Percentiles rank a stretch among this genome's conserved stretches.
phyloP scores from a whole-genome alignment of 2,797 vertebrate genomes.

The Hirundo rustica region DNA sequence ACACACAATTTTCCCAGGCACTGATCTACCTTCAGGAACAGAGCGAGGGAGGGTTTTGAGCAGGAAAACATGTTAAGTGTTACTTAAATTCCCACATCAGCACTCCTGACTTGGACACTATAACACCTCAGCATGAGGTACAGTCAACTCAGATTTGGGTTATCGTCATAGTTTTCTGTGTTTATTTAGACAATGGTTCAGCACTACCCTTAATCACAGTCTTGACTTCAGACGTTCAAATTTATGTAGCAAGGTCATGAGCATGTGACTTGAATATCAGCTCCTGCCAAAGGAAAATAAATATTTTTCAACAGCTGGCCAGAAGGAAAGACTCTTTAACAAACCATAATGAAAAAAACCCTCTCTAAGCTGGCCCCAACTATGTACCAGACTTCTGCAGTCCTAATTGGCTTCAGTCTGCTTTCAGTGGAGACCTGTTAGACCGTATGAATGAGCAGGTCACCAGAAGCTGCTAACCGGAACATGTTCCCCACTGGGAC shows the following conservation, averaged over 20 bases:
- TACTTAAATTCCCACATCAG: not conserved
- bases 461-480: not conserved
- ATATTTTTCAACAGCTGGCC: not conserved
- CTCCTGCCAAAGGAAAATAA: not conserved
- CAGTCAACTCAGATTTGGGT: not conserved
- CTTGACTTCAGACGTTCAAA: not conserved
- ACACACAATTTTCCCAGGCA: not conserved
- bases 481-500: accelerated
- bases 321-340: not conserved
- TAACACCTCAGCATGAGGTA: not conserved
- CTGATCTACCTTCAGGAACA: not conserved
- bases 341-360: not conserved
- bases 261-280: not conserved
- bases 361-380: not conserved
- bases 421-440: not conserved
- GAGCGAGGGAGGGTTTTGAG: not conserved
- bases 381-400: not conserved
- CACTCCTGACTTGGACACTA: not conserved
- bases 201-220: not conserved
- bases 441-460: not conserved
- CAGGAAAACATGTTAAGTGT: not conserved
- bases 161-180: not conserved
- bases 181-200: not conserved
- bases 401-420: not conserved
- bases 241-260: not conserved